Evolutionary conservation across 2,888 invertebrate species (phyloP).

Genomic region (Diplolepis rosae): DNA sequence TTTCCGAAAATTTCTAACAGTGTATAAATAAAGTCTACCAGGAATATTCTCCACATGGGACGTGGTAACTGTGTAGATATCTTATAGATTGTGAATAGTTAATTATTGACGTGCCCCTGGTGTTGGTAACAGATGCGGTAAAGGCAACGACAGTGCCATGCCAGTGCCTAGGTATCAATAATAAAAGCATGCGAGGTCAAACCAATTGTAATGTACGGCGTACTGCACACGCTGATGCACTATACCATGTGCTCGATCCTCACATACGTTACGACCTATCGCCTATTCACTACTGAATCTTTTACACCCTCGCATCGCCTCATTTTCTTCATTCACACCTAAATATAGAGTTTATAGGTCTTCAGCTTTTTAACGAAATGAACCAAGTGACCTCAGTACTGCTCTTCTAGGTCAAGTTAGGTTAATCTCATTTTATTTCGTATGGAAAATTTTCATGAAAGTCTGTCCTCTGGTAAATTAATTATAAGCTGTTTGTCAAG

Average conservation of each 20-base stretch:
- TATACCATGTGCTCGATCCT: constrained; percentile 59
- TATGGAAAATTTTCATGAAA: too few species aligned
- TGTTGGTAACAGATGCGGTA: not conserved
- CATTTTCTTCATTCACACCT: not conserved
- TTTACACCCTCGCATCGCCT: constrained; percentile 38
- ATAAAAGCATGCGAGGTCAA: constrained; percentile 68
- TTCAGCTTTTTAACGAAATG: constrained; percentile 24
- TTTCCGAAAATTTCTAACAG: too few species aligned
- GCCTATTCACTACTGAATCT: constrained; percentile 44
- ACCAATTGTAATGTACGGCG: constrained; percentile 64
- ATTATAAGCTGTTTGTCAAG: too few species aligned
- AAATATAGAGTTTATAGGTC: constrained; percentile 24
- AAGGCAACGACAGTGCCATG: not conserved
- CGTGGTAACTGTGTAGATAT: not conserved
- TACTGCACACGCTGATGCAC: constrained; percentile 28
- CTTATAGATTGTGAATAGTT: not conserved
- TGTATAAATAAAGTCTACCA: too few species aligned
- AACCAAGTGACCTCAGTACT: not conserved
- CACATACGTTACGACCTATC: constrained; percentile 59
- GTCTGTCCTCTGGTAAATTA: too few species aligned
- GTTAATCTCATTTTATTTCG: not conserved
- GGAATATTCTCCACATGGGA: too few species aligned
- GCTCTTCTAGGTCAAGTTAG: not conserved
- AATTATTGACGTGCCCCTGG: not conserved
- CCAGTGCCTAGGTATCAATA: constrained; percentile 57